Conservation (phyloP, 2,888 invertebrate genomes). For the Lymantria dispar region DNA sequence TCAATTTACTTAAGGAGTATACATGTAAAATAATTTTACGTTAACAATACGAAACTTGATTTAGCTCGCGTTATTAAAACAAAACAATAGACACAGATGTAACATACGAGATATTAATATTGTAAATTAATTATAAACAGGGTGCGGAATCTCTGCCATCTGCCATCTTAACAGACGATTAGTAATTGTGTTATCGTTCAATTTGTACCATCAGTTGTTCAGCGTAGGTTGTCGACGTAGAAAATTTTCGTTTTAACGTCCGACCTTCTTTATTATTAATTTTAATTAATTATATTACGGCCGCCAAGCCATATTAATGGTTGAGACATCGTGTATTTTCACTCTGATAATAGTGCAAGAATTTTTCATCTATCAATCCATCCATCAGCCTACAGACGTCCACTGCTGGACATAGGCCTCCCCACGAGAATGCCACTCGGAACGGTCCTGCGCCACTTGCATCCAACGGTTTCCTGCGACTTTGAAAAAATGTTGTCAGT, state of each 20-base stretch:
- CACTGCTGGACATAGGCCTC: too few species aligned
- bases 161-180: constrained; percentile 37
- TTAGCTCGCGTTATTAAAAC: constrained; percentile 42
- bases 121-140: constrained; percentile 47
- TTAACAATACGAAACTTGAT: constrained; percentile 26
- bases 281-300: constrained; percentile 30
- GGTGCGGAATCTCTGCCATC: constrained; percentile 27
- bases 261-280: constrained; percentile 30
- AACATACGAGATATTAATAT: constrained; percentile 31
- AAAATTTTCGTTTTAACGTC: constrained; percentile 29
- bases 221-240: constrained; percentile 22
- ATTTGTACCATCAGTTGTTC: constrained; percentile 36
- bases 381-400: too few species aligned
- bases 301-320: not conserved
- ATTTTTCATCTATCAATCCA: too few species aligned
- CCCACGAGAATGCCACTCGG: too few species aligned
- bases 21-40: constrained; percentile 24
- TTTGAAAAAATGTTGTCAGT: too few species aligned
- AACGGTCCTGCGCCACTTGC: too few species aligned
- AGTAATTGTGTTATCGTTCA: constrained; percentile 47
- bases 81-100: constrained; percentile 39
- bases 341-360: too few species aligned
- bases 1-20: constrained; percentile 10
- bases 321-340: too few species aligned
- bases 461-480: too few species aligned